Evolutionary conservation across 1,140 invertebrate genomes (phyloP).

Genomic region (Charaxes varanes): DNA sequence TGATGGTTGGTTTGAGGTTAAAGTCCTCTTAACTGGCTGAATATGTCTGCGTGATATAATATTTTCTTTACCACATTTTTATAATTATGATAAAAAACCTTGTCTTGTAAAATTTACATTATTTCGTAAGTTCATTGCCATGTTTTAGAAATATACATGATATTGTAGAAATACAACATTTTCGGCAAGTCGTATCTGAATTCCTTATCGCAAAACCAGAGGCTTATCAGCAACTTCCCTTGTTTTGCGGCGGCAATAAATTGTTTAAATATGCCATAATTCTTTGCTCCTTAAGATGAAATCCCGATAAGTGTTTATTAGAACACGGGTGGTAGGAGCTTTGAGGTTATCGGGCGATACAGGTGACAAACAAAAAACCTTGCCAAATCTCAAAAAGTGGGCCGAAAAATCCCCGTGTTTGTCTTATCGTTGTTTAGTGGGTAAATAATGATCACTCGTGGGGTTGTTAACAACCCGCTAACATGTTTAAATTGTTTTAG

Average conservation of each 20-base stretch:
- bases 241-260: constrained; percentile 64
- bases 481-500: constrained; percentile 14
- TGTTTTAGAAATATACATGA: no score
- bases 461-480: constrained; percentile 50
- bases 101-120: no score
- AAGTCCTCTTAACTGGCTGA: no score
- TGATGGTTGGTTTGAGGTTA: no score
- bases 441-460: constrained; percentile 52
- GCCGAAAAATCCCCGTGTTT: constrained; percentile 36
- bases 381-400: constrained; percentile 45
- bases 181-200: constrained; percentile 44
- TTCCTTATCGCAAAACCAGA: constrained; percentile 52
- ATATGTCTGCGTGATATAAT: no score
- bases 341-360: constrained; percentile 46
- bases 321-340: constrained; percentile 58
- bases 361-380: constrained; percentile 44
- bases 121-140: no score
- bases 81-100: no score
- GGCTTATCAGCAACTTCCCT: constrained; percentile 55
- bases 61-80: no score
- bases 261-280: constrained; percentile 70
- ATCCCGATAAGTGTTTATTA: constrained; percentile 62
- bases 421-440: constrained; percentile 55
- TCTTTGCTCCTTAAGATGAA: constrained; percentile 61
- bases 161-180: constrained; percentile 10